phyloP scores from a whole-genome alignment of 2,797 vertebrate genomes.

The Spinibarbus caldwelli region DNA sequence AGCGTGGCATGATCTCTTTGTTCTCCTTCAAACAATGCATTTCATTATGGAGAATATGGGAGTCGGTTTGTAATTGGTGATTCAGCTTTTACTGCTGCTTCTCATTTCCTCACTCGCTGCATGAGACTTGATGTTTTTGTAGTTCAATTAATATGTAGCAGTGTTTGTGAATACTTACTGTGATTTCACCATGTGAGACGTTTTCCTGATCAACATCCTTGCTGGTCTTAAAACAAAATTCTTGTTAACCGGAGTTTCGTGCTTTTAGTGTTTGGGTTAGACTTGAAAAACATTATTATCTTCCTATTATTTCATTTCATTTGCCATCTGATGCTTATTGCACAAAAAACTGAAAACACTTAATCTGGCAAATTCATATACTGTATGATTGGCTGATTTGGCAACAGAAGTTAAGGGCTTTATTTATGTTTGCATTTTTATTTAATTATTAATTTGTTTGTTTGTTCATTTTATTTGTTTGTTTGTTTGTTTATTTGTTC shows the following conservation, averaged over 20 bases:
- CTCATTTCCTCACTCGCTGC: constrained; percentile 15
- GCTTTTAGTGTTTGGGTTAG: constrained; percentile 23
- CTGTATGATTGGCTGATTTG: neutral
- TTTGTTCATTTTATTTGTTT: neutral
- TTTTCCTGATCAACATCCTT: neutral
- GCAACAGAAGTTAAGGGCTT: too few relatives aligned
- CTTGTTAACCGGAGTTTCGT: neutral
- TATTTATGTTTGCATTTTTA: too few relatives aligned
- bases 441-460: too few relatives aligned
- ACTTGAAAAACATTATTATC: neutral
- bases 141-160: constrained; percentile 17
- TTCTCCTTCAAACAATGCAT: constrained; percentile 46
- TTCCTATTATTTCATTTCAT: neutral
- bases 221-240: neutral
- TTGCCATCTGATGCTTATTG: neutral
- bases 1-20: constrained; percentile 36
- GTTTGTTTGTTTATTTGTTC: too few relatives aligned
- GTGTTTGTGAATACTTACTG: constrained; percentile 1
- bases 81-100: constrained; percentile 23
- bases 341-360: neutral
- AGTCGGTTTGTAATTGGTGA: constrained; percentile 42
- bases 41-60: constrained; percentile 41
- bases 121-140: constrained; percentile 14
- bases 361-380: neutral
- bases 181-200: neutral